phyloP scores from a whole-genome alignment of 2,113 vertebrate species.

The Chascanopsetta lugubris region DNA sequence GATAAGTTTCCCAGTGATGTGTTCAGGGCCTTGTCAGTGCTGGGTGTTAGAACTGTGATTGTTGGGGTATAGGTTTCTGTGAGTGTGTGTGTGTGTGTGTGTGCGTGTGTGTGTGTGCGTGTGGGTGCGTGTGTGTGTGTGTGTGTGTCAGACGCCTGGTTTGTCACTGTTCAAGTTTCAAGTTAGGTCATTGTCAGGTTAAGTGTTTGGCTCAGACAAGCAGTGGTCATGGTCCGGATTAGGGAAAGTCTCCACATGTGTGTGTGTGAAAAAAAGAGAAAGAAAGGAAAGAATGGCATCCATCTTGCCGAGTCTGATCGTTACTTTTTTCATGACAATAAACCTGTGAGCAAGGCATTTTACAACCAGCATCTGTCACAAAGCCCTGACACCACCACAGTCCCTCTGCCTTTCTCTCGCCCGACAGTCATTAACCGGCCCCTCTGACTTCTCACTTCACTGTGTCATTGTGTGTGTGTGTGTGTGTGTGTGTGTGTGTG shows the following conservation, averaged over 20 bases:
- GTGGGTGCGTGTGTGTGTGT: no score
- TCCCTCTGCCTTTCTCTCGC: slow-evolving; percentile 49
- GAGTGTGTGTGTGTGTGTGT: slow-evolving; percentile 26
- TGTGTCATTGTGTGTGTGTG: slow-evolving; percentile 38
- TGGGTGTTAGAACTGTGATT: no score
- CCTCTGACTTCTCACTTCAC: slow-evolving; percentile 53
- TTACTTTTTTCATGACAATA: slow-evolving; percentile 64
- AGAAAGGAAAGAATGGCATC: slow-evolving; percentile 54
- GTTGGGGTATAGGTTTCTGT: no score
- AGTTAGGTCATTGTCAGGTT: background rate
- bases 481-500: slow-evolving; percentile 58
- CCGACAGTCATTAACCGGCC: slow-evolving; percentile 62
- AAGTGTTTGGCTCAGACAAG: background rate
- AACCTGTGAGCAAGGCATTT: slow-evolving; percentile 70
- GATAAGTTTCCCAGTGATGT: no score
- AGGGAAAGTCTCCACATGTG: background rate
- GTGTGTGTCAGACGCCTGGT: no score
- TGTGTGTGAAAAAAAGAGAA: slow-evolving; percentile 31
- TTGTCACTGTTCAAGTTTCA: background rate
- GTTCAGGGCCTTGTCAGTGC: no score
- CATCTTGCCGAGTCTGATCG: slow-evolving; percentile 58
- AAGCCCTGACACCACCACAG: slow-evolving; percentile 59
- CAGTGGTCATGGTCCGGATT: background rate
- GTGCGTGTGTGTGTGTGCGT: background rate
- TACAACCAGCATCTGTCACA: slow-evolving; percentile 71